Conservation (phyloP, 2,888 invertebrate species). For the Cephonodes hylas region DNA sequence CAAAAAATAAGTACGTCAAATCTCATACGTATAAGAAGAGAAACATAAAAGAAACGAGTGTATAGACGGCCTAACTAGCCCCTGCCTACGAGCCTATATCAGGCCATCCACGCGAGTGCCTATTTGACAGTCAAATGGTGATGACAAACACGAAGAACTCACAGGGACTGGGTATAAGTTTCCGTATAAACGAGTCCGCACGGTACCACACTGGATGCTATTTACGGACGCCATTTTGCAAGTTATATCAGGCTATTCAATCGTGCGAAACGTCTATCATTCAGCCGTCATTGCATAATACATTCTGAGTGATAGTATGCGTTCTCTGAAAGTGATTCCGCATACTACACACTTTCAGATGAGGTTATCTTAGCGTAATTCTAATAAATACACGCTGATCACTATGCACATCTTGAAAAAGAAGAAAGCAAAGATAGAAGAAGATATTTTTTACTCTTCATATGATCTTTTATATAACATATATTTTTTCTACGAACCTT, state of each 20-base stretch:
- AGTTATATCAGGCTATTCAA: background rate
- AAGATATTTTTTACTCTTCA: too few species aligned
- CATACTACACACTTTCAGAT: too few species aligned
- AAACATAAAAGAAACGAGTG: background rate
- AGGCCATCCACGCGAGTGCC: conserved; percentile 51
- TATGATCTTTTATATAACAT: too few species aligned
- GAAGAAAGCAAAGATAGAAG: too few species aligned
- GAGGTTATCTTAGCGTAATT: too few species aligned
- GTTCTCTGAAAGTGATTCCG: too few species aligned
- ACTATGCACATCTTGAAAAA: too few species aligned
- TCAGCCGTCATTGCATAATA: too few species aligned
- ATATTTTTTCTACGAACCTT: too few species aligned
- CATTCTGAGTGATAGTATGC: too few species aligned
- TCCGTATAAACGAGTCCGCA: conserved; percentile 21
- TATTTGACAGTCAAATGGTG: conserved; percentile 69
- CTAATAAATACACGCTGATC: too few species aligned
- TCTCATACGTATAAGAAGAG: background rate
- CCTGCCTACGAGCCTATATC: conserved; percentile 24
- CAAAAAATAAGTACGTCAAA: background rate
- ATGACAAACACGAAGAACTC: conserved; percentile 50
- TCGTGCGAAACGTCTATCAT: background rate
- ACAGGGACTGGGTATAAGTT: conserved; percentile 37
- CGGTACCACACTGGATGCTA: conserved; percentile 14
- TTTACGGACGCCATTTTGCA: background rate
- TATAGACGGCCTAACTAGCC: background rate